Percentiles rank a stretch among this genome's conserved stretches.
Evolutionary conservation across 2,797 vertebrate genomes (phyloP).

Genomic region (Kryptopterus vitreolus): DNA sequence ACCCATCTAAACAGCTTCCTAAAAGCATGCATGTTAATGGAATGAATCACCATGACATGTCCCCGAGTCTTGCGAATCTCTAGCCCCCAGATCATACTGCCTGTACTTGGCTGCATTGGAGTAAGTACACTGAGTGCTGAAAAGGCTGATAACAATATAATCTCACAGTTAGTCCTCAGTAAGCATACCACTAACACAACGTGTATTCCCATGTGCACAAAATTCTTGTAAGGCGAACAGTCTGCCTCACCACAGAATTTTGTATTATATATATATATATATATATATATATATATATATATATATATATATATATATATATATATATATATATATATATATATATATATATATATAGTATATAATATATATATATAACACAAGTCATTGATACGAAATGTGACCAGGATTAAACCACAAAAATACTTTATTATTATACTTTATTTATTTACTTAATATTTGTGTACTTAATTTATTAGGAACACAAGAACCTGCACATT

Average conservation of each 20-base stretch:
- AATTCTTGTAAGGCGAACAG: neutral
- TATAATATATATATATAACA: no score
- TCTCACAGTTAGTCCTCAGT: neutral
- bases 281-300: no score
- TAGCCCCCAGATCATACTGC: neutral
- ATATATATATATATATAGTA: no score
- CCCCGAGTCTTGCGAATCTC: neutral
- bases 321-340: no score
- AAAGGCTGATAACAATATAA: conserved; percentile 31
- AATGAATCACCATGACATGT: neutral
- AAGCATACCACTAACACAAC: neutral
- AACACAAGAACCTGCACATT: no score
- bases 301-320: no score
- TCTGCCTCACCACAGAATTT: neutral
- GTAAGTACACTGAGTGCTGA: neutral
- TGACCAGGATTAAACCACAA: no score
- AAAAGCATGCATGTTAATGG: neutral
- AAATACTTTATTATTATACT: no score
- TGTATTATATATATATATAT: no score
- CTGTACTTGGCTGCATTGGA: neutral
- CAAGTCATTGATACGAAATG: no score
- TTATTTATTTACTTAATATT: no score
- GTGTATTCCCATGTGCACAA: neutral
- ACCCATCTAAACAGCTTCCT: conserved; percentile 22
- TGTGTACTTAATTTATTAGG: no score